Evolutionary conservation across 1,140 invertebrate genomes (phyloP), one percentile per base, ranked within the genome.

Genomic region (Drosophila sulfurigaster): DNA sequence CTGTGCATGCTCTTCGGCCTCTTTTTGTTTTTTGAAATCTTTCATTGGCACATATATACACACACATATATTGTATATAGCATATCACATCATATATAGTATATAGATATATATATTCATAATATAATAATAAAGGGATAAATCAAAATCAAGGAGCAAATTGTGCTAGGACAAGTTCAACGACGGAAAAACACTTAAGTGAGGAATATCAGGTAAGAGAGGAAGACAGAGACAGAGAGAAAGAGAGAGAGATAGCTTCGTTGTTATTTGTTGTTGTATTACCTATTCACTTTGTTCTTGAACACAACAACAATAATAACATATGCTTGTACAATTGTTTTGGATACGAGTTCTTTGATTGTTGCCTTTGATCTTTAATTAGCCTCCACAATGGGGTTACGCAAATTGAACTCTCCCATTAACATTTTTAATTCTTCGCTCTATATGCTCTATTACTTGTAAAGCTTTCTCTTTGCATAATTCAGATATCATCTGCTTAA

Each of bases 11-110:
- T 92, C 91, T 81, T 92, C 91, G 65, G 91, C 91, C 77, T 92
- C 91, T 87, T 92, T 92, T 92, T 92, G 91, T 60, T 92, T 92
- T 92, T 92, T 92, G 69, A 88, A 92, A 68, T 91, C 91, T 74
- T 72, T 60, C 15, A 16, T 32, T 32, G 54, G 58, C 57, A 78
- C 65, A 83, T 51, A 64, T 28, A 48, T 38, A 54, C 13, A 64
- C 5, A 45, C 6, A 45, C 5, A 65, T 51, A 52, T 57, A 41
- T 38, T 10, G 35, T 38, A 38, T 38, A 38, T 38, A 38, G 35
- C 35, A 38, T 5, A 48, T 46, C 35, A 30, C 13, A 16, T 28
- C 10, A 49, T 32, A 63, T 51, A 63, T 74, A 30, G 16, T 7
- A 49, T 32, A 63, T 51, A 63, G 69, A 58, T 5, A 51, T 49